These are phyloP conservation scores for Tachina grossa DNA, from an alignment of 2,888 invertebrate species.

Conservation along the genomic window DNA sequence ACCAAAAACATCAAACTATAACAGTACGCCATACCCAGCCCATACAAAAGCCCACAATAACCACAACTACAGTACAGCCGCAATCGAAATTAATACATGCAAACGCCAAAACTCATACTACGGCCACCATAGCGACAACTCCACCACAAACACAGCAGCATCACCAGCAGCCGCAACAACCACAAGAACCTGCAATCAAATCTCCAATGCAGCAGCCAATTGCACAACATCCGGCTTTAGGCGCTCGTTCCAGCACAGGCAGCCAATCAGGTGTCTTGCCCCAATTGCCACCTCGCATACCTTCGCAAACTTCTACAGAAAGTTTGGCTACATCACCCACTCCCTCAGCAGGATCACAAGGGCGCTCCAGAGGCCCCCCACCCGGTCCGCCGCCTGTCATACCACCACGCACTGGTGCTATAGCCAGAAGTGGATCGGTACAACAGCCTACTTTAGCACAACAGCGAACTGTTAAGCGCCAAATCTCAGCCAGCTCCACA, in stretches of 20 bases:
- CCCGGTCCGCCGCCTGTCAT: constrained; percentile 82
- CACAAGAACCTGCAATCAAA: constrained; percentile 39
- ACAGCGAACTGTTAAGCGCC: constrained; percentile 78
- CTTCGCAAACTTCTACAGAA: constrained; percentile 80
- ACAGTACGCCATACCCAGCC: constrained; percentile 81
- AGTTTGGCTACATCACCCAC: constrained; percentile 75
- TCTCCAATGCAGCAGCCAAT: constrained; percentile 42
- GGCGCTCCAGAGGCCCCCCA: constrained; percentile 77
- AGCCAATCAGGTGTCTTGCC: constrained; percentile 75
- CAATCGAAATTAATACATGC: constrained; percentile 75
- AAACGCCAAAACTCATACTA: constrained; percentile 62
- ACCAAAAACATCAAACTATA: constrained; percentile 75
- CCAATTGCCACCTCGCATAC: constrained; percentile 81
- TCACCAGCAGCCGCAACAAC: constrained; percentile 41
- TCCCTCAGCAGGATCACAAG: constrained; percentile 70
- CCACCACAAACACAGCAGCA: constrained; percentile 60
- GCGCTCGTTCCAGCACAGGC: constrained; percentile 61
- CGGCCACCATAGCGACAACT: constrained; percentile 59
- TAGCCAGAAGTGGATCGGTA: constrained; percentile 80
- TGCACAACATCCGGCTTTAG: constrained; percentile 64
- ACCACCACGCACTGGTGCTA: constrained; percentile 80
- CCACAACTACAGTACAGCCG: constrained; percentile 82
- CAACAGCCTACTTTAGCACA: constrained; percentile 75
- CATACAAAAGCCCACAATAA: constrained; percentile 81
- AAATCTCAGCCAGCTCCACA: constrained; percentile 81